These are phyloP conservation scores for Bovichtus variegatus DNA, from an alignment of 2,797 vertebrate genomes.

Conservation along the genomic window DNA sequence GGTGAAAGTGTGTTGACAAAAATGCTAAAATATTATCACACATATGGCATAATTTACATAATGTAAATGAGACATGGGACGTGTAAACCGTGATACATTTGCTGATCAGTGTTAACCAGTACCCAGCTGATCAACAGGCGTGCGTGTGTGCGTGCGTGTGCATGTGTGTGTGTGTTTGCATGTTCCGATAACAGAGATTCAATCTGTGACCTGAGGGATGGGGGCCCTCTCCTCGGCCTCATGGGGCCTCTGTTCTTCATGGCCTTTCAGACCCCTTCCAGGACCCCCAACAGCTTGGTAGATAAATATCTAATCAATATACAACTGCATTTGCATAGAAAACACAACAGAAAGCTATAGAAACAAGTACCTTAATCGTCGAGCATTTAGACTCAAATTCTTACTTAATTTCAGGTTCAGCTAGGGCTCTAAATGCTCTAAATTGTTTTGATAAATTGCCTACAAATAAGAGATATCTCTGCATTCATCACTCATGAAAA, in stretches of 20 bases:
- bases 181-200: constrained; percentile 48
- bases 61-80: background rate
- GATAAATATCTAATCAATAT: constrained; percentile 78
- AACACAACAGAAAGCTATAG: constrained; percentile 16
- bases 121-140: constrained; percentile 40
- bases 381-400: background rate
- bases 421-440: background rate
- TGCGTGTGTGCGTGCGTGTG: constrained; percentile 12
- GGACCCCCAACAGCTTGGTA: constrained; percentile 66
- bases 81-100: background rate
- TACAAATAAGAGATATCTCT: background rate
- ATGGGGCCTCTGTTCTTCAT: constrained; percentile 20
- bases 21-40: background rate
- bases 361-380: background rate
- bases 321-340: constrained; percentile 66
- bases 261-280: constrained; percentile 42
- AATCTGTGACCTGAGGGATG: constrained; percentile 61
- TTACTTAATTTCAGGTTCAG: background rate
- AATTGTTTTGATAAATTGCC: background rate
- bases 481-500: background rate
- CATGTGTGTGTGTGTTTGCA: constrained; percentile 1
- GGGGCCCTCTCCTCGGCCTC: constrained; percentile 10
- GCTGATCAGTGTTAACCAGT: background rate
- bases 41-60: background rate
- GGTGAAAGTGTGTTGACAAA: background rate